Evolutionary conservation across 2,888 invertebrate species (phyloP), one percentile per base, ranked within the genome.

Genomic region (Pardosa pseudoannulata): DNA sequence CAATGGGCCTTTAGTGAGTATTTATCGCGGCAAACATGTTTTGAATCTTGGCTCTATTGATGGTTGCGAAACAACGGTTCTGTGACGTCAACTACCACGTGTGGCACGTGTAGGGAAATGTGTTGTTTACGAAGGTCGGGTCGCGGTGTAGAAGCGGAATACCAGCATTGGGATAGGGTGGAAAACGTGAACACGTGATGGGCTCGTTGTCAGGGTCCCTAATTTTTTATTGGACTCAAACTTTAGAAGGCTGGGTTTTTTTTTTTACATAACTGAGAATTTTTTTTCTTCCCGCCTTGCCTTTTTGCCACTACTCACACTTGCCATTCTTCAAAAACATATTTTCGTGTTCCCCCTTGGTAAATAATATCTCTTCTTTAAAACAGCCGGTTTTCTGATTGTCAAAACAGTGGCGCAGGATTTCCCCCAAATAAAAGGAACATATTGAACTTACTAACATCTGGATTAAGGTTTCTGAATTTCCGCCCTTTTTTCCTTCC

Each of bases 121-220:
- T 78, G 83, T 78, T 85, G 83, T 83, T 83, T 78, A 78, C 78
- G 73, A 83, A 71, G 67, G 65, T 23, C 70, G 70, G 68, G 41
- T 32, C 41, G 67, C 73, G 28, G 67, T 73, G 83, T 78, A 85
- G 78, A n/a, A 65, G 83, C 11, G 19, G 39, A 28, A 19, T 28
- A 28, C 41, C 67, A 31, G 67, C 67, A 9, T 32, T 70, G 16
- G 27, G 41, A 70, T 70, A 70, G 41, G 62, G 36, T 78, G 32
- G 27, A 11, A 62, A 64, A 71, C 23, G 64, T 19, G 39, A 39
- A 31, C 71, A 79, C 79, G 79, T 79, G 79, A 64, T 79, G 31
- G 39, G 36, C 79, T 71, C 79, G 64, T 79, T 70, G 79, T 79
- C 71, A 71, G 70, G 62, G 79, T 41, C 28, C 41, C 32, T 11